phyloP scores from a whole-genome alignment of 2,888 invertebrate genomes.

The Bugulina stolonifera region DNA sequence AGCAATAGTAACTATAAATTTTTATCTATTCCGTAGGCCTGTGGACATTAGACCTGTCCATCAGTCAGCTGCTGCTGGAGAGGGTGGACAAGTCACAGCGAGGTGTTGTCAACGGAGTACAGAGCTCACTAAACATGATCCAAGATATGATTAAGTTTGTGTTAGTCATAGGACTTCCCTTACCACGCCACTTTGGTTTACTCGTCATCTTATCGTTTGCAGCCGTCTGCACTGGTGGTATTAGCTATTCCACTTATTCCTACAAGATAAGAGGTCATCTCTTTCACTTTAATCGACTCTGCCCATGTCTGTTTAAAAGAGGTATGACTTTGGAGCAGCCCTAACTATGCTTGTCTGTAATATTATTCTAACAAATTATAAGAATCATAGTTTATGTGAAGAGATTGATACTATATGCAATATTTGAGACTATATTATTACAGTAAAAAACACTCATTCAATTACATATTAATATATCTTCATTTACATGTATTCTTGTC shows the following conservation, averaged over 20 bases:
- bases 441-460: too few species aligned
- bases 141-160: conserved; percentile 56
- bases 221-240: conserved; percentile 42
- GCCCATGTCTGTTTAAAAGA: too few species aligned
- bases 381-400: too few species aligned
- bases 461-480: too few species aligned
- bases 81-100: conserved; percentile 53
- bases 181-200: conserved; percentile 54
- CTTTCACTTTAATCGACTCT: conserved; percentile 34
- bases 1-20: too few species aligned
- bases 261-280: conserved; percentile 37
- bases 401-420: too few species aligned
- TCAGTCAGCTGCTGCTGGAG: conserved; percentile 57
- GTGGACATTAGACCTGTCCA: conserved; percentile 57
- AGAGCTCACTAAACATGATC: conserved; percentile 56
- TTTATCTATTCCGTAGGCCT: conserved; percentile 49
- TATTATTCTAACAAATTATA: too few species aligned
- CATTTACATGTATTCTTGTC: too few species aligned
- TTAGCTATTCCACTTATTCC: conserved; percentile 42
- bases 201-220: conserved; percentile 54
- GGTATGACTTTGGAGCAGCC: too few species aligned
- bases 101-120: conserved; percentile 57
- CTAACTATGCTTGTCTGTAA: too few species aligned
- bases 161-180: conserved; percentile 55
- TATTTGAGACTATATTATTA: too few species aligned